Conservation (phyloP, 1,140 invertebrate species). For the Homarus americanus region DNA sequence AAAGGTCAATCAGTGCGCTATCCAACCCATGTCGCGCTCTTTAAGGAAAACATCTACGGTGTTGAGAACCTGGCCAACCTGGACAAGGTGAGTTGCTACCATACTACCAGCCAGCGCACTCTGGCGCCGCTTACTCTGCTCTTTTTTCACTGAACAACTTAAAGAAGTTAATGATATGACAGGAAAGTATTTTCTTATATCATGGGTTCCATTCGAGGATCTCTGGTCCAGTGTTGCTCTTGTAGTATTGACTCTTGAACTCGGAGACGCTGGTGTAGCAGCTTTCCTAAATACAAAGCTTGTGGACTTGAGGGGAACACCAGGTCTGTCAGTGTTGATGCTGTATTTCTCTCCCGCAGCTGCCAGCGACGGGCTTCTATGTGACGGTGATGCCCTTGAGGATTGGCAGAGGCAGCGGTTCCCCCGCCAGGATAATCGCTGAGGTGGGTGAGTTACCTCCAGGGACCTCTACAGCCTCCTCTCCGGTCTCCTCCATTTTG, state of each 20-base stretch:
- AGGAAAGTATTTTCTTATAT: no score
- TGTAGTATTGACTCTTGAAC: no score
- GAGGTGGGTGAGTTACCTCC: background rate
- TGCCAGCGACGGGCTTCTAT: background rate
- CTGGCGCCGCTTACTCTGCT: no score
- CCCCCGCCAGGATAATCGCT: conserved; percentile 1
- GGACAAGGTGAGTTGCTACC: conserved; percentile 71
- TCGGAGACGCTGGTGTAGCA: no score
- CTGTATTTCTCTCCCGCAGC: conserved; percentile 4
- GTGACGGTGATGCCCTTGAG: conserved; percentile 39
- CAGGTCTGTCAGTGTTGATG: no score
- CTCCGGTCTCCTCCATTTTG: background rate
- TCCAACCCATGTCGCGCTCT: conserved; percentile 79
- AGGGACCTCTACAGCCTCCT: background rate
- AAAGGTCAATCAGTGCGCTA: conserved; percentile 78
- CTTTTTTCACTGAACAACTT: no score
- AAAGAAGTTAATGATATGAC: no score
- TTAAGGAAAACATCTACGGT: conserved; percentile 80
- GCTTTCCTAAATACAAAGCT: no score
- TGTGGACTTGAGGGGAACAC: no score
- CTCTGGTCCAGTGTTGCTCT: no score
- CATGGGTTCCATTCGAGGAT: no score
- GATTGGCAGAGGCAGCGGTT: conserved; percentile 26
- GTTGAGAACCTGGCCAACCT: conserved; percentile 82
- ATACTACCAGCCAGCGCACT: no score